Evolutionary conservation across 2,797 vertebrate species (phyloP).

Genomic region (Miichthys miiuy): DNA sequence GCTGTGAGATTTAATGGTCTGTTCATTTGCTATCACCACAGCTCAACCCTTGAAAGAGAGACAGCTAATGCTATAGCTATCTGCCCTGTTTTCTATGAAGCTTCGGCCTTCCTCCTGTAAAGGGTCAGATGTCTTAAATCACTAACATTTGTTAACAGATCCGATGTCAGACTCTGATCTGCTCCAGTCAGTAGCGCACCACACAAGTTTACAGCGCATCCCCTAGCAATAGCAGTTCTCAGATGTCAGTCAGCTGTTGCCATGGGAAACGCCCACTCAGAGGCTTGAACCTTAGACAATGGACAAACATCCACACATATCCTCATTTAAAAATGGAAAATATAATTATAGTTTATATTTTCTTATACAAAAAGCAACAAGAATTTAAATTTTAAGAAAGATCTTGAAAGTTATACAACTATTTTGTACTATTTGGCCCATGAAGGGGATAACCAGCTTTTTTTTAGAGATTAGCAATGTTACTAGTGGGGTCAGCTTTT

Average conservation of each 20-base stretch:
- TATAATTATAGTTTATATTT: neutral
- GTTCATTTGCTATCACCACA: neutral
- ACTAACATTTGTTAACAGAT: neutral
- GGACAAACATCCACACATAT: neutral
- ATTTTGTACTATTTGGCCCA: neutral
- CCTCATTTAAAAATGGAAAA: neutral
- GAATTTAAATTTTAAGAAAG: too few relatives aligned
- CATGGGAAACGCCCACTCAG: neutral
- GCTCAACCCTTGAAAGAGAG: neutral
- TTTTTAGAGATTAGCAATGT: conserved; percentile 65
- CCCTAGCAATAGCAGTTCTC: conserved; percentile 15
- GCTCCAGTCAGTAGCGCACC: neutral
- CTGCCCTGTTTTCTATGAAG: neutral
- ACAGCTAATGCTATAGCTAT: neutral
- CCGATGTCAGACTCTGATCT: neutral
- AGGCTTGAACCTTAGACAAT: neutral
- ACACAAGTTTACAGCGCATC: neutral
- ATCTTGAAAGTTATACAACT: conserved; percentile 13
- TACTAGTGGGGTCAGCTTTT: conserved; percentile 63
- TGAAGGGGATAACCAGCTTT: conserved; percentile 50
- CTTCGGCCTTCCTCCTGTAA: neutral
- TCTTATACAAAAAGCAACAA: neutral
- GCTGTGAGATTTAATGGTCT: neutral
- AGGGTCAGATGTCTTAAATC: neutral
- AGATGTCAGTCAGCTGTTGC: conserved; percentile 16